Percentiles rank a stretch among this genome's conserved stretches.
Evolutionary conservation across 2,888 invertebrate species (phyloP).

Genomic region (Scaptodrosophila latifasciaeformis): DNA sequence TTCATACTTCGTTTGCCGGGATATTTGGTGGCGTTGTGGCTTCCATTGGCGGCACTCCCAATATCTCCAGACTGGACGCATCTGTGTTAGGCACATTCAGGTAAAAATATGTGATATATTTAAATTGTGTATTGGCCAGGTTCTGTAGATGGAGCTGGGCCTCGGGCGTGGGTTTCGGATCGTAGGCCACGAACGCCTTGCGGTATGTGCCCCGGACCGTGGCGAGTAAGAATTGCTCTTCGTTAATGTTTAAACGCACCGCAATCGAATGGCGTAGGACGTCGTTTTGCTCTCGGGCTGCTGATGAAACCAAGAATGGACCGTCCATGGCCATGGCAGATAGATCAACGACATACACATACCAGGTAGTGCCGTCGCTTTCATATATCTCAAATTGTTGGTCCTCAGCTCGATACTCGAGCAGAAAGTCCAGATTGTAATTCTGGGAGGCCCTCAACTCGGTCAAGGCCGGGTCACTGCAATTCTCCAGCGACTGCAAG

Average conservation of each 20-base stretch:
- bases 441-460: constrained; percentile 54
- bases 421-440: constrained; percentile 77
- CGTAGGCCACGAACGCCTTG: constrained; percentile 77
- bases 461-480: constrained; percentile 72
- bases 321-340: constrained; percentile 79
- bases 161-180: constrained; percentile 71
- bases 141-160: constrained; percentile 74
- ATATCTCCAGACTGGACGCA: constrained; percentile 76
- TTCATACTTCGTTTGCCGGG: no score
- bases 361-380: constrained; percentile 78
- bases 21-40: no score
- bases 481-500: constrained; percentile 80
- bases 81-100: constrained; percentile 80
- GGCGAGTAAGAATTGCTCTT: constrained; percentile 64
- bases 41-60: constrained; percentile 76
- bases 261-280: constrained; percentile 79
- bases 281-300: constrained; percentile 77
- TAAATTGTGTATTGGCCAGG: constrained; percentile 75
- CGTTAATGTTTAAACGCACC: constrained; percentile 73
- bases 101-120: constrained; percentile 79
- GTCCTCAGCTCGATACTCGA: constrained; percentile 80
- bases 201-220: constrained; percentile 47
- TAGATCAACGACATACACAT: constrained; percentile 80
- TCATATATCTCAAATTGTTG: constrained; percentile 80
- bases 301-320: constrained; percentile 79